A percentile compares a stretch with the other conserved stretches of the same genome.
Evolutionary conservation across 2,113 vertebrate species (phyloP).

Genomic region (Xiphophorus couchianus): DNA sequence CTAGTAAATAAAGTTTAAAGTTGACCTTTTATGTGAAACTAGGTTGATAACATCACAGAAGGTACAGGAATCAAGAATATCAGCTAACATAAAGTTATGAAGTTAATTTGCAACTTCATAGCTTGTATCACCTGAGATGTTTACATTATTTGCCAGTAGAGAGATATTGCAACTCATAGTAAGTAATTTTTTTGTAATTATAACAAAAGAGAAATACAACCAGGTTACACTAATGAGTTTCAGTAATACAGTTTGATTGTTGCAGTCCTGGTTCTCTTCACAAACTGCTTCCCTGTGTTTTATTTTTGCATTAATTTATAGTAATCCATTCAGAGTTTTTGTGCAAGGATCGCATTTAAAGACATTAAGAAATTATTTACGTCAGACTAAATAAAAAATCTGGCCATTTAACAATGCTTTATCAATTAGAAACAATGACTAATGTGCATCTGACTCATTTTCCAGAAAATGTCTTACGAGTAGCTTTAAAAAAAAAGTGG

Average conservation of each 20-base stretch:
- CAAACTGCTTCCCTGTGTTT: too few species aligned
- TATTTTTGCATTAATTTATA: too few species aligned
- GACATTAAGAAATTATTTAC: too few species aligned
- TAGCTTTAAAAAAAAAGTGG: background rate
- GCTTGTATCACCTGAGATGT: too few species aligned
- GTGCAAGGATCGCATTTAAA: background rate
- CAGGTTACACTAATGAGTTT: background rate
- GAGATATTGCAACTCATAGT: too few species aligned
- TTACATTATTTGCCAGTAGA: too few species aligned
- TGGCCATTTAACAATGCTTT: background rate
- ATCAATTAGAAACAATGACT: background rate
- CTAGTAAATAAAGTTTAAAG: background rate
- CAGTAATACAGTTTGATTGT: background rate
- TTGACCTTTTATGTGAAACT: background rate
- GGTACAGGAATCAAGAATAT: background rate
- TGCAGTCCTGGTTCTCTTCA: background rate
- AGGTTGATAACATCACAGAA: background rate
- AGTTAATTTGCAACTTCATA: too few species aligned
- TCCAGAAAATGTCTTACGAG: background rate
- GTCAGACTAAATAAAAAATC: background rate
- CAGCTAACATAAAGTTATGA: background rate
- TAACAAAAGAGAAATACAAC: too few species aligned
- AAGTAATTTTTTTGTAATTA: too few species aligned
- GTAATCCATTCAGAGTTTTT: background rate
- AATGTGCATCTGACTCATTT: background rate